Percentiles rank a stretch among this genome's conserved stretches.
Conservation (phyloP, 35 echinoderm and acorn worm genomes). For the Ptychodera flava region DNA sequence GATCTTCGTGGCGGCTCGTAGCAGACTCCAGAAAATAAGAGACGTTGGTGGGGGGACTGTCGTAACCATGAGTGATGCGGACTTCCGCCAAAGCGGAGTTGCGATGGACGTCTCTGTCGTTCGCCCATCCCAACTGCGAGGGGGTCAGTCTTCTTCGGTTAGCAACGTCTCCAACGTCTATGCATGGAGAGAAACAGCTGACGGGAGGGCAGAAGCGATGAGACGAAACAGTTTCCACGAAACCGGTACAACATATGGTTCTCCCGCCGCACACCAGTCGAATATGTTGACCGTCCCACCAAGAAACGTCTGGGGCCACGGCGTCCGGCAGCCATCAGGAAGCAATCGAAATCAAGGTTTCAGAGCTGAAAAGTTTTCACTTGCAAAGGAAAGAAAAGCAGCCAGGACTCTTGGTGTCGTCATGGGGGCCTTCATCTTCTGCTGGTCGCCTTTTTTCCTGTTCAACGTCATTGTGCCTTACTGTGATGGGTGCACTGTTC, state of each 20-base stretch:
- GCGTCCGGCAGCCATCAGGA: too few species aligned
- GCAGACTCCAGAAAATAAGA: background rate
- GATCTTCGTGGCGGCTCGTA: constrained; percentile 38
- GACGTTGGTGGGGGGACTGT: background rate
- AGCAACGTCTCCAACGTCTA: background rate
- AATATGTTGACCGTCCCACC: background rate
- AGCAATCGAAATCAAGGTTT: background rate
- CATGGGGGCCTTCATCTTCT: constrained; percentile 87
- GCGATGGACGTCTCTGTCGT: background rate
- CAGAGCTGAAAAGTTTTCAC: background rate
- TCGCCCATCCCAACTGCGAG: background rate
- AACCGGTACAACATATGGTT: background rate
- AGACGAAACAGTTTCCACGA: background rate
- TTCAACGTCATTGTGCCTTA: constrained; percentile 58
- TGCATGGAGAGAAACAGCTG: background rate
- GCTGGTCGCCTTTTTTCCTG: constrained; percentile 93
- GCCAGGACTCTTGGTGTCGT: constrained; percentile 89
- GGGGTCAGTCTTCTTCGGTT: background rate
- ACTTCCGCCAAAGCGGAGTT: background rate
- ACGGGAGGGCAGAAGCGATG: too few species aligned
- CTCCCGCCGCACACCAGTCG: background rate
- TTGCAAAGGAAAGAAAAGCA: constrained; percentile 74
- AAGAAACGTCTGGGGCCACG: background rate
- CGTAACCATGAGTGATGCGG: background rate
- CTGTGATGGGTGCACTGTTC: constrained; percentile 43